Conservation (phyloP, 2,888 invertebrate genomes). For the Pycnomerus fuliginosus region DNA sequence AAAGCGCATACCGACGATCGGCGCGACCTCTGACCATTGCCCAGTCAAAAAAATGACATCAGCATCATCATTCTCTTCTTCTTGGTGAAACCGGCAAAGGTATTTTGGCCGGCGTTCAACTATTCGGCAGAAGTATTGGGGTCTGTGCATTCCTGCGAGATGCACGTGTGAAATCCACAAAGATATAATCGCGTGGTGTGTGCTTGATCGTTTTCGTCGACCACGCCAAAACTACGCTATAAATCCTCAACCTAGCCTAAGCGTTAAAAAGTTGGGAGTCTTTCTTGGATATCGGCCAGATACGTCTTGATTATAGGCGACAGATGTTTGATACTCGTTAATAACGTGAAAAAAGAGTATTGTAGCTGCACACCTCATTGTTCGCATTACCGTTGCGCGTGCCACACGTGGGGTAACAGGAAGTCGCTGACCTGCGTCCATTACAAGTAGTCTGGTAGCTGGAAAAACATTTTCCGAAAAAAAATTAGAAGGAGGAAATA, state of each 20-base stretch:
- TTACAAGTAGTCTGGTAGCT: too few relatives aligned
- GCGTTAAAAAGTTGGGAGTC: conserved; percentile 3
- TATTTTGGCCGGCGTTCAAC: conserved; percentile 9
- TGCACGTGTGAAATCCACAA: conserved; percentile 3
- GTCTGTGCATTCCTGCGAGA: conserved; percentile 11
- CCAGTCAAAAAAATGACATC: too few relatives aligned
- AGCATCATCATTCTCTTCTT: too few relatives aligned
- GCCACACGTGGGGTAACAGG: conserved; percentile 10
- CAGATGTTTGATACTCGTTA: conserved; percentile 2
- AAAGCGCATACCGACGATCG: conserved; percentile 6
- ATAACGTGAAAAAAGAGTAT: conserved; percentile 3
- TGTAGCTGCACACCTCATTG: too few relatives aligned
- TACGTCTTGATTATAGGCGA: neutral
- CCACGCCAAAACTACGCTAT: conserved; percentile 1
- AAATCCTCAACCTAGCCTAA: conserved; percentile 7
- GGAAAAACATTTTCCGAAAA: neutral
- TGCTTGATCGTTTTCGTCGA: conserved; percentile 9
- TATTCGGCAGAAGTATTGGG: conserved; percentile 6
- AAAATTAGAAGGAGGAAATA: neutral
- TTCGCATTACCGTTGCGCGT: conserved; percentile 5
- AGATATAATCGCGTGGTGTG: neutral
- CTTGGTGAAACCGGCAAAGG: conserved; percentile 8
- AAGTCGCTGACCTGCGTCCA: conserved; percentile 7
- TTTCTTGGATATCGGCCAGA: conserved; percentile 6
- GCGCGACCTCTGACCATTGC: conserved; percentile 6